A percentile compares a stretch with the other conserved stretches of the same genome.
Conservation (phyloP, 1,140 invertebrate species). For the Musca domestica region DNA sequence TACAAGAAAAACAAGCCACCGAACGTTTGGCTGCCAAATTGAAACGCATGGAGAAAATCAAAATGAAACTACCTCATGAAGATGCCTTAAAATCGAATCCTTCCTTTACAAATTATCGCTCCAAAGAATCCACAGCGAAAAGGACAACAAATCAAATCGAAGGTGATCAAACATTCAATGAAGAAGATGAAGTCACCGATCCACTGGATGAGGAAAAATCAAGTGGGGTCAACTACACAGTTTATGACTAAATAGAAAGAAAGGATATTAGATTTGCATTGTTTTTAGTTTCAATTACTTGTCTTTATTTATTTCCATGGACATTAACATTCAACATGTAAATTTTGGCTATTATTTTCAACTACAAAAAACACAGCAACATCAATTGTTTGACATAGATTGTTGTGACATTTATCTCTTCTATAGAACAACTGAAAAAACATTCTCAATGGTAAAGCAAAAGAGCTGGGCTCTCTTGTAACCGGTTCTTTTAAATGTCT, state of each 20-base stretch:
- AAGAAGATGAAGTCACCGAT: constrained; percentile 43
- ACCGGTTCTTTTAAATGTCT: neutral
- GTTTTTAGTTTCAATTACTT: neutral
- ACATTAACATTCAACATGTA: too few relatives aligned
- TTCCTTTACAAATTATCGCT: constrained; percentile 41
- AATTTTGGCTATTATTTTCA: too few relatives aligned
- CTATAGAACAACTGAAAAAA: neutral
- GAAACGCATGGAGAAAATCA: constrained; percentile 9
- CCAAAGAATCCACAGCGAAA: neutral
- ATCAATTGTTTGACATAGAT: neutral
- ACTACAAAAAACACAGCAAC: too few relatives aligned
- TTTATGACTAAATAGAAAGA: constrained; percentile 24
- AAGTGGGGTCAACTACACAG: constrained; percentile 40
- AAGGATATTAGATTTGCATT: neutral
- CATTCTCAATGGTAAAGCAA: neutral
- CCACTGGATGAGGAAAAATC: constrained; percentile 31
- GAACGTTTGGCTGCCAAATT: constrained; percentile 37
- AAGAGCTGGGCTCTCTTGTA: constrained; percentile 9
- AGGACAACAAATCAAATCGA: constrained; percentile 38
- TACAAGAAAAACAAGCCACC: constrained; percentile 44
- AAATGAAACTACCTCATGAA: constrained; percentile 33
- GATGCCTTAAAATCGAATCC: constrained; percentile 34
- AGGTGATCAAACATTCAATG: constrained; percentile 33
- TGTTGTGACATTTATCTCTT: neutral
- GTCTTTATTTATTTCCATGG: too few relatives aligned